phyloP scores from a whole-genome alignment of 2,888 invertebrate genomes.

The Meta bourneti region DNA sequence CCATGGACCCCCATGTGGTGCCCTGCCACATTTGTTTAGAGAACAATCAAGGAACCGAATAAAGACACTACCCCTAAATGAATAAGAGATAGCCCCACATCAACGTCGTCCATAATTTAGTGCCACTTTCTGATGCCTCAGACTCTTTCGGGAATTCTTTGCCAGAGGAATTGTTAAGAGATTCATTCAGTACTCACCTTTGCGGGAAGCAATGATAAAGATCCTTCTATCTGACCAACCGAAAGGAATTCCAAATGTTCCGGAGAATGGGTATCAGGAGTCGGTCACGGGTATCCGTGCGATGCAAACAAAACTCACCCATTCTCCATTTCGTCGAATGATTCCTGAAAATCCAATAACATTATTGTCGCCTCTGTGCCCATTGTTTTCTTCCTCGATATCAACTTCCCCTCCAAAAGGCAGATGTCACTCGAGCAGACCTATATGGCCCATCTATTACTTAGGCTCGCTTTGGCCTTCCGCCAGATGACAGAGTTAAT shows the following conservation, averaged over 20 bases:
- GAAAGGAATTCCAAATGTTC: not conserved
- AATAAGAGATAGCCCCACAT: too few species aligned
- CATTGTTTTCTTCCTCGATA: constrained; percentile 56
- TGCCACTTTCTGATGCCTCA: not conserved
- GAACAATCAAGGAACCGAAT: too few species aligned
- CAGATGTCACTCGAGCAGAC: constrained; percentile 58
- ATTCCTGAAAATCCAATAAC: constrained; percentile 68
- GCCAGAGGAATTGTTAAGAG: not conserved
- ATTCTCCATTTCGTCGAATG: constrained; percentile 28
- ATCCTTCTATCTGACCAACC: too few species aligned
- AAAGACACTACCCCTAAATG: too few species aligned
- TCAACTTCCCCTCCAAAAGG: constrained; percentile 37
- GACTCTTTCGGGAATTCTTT: not conserved
- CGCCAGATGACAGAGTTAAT: constrained; percentile 73
- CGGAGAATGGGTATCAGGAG: not conserved
- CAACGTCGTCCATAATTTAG: too few species aligned
- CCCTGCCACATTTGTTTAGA: too few species aligned
- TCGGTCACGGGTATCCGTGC: too few species aligned
- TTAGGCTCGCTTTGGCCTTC: constrained; percentile 67
- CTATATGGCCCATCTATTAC: constrained; percentile 63
- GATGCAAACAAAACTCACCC: constrained; percentile 28
- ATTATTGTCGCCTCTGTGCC: constrained; percentile 65
- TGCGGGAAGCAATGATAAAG: not conserved
- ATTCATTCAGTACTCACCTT: not conserved
- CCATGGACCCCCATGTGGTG: too few species aligned